Conservation (phyloP, 2,797 vertebrate species). For the Tapera naevia region DNA sequence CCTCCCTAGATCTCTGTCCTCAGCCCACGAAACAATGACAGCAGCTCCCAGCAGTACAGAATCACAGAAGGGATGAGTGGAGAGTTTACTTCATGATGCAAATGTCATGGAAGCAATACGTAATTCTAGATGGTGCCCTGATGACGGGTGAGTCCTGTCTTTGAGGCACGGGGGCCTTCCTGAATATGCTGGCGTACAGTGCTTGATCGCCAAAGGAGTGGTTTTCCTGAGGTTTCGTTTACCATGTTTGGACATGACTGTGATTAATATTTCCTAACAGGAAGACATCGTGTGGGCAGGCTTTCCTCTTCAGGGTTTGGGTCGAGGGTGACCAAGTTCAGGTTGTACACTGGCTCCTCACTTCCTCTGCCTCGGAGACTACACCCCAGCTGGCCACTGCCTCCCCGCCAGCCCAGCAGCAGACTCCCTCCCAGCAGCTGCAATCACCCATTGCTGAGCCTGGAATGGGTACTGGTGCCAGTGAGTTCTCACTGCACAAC, state of each 20-base stretch:
- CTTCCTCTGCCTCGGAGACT: neutral
- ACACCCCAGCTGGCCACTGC: neutral
- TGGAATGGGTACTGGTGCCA: neutral
- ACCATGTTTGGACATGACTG: conserved; percentile 48
- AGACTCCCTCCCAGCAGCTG: no score
- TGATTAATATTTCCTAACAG: conserved; percentile 70
- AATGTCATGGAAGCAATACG: neutral
- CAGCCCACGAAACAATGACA: rapidly evolving
- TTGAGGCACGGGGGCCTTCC: conserved; percentile 38
- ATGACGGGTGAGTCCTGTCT: neutral
- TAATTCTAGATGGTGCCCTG: neutral
- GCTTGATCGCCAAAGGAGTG: neutral
- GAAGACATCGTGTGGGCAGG: conserved; percentile 45
- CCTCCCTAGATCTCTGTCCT: rapidly evolving
- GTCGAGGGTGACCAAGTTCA: conserved; percentile 42
- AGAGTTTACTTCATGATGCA: neutral
- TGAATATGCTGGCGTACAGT: neutral
- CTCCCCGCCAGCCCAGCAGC: rapidly evolving
- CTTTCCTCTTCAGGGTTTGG: conserved; percentile 50
- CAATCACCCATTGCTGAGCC: neutral
- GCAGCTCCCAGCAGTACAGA: neutral
- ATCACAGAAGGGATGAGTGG: neutral
- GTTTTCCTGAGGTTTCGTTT: conserved; percentile 56
- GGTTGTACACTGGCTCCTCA: conserved; percentile 41
- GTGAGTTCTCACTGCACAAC: neutral